These are phyloP conservation scores for Nycteola revayana DNA, from an alignment of 2,888 invertebrate species.

Conservation along the genomic window DNA sequence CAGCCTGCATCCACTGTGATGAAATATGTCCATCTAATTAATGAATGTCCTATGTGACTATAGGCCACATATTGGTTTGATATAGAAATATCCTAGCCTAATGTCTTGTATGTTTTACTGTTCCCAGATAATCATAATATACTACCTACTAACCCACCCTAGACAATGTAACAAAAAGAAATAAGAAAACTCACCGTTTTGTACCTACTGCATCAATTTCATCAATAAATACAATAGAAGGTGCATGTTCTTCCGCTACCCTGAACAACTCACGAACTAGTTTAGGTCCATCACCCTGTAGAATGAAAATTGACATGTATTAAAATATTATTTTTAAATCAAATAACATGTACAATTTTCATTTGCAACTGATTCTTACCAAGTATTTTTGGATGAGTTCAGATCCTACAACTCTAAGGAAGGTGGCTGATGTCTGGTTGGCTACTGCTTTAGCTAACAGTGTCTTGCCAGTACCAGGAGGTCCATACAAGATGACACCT, in stretches of 20 bases:
- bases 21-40: no score
- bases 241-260: constrained; percentile 99
- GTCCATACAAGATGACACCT: constrained; percentile 98
- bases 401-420: constrained; percentile 99
- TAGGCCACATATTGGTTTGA: no score
- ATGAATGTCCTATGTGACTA: no score
- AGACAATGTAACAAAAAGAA: no score
- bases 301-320: no score
- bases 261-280: constrained; percentile 98
- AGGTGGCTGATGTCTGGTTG: constrained; percentile 99
- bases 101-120: no score
- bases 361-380: constrained; percentile 74
- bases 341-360: no score
- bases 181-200: constrained; percentile 88
- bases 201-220: constrained; percentile 99
- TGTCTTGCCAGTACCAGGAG: constrained; percentile 99
- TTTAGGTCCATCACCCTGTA: constrained; percentile 98
- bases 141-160: no score
- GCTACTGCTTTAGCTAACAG: constrained; percentile 99
- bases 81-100: no score
- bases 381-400: constrained; percentile 99
- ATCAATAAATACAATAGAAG: constrained; percentile 99
- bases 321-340: no score
- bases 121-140: no score
- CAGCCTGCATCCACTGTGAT: no score